These are phyloP conservation scores for Tetragnatha versicolor DNA, from an alignment of 1,140 invertebrate genomes.

Conservation along the genomic window DNA sequence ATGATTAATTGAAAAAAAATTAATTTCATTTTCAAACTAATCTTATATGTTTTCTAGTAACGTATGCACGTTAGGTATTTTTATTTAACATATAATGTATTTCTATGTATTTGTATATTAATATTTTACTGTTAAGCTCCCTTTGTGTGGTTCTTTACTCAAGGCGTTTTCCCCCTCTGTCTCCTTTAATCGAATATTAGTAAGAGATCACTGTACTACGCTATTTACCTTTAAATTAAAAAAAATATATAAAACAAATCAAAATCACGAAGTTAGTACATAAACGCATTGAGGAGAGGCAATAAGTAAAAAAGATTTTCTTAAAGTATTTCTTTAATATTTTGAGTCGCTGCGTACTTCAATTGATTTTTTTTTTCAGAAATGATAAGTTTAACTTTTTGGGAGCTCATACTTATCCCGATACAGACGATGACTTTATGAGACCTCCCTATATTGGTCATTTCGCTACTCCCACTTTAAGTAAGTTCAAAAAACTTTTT, in stretches of 20 bases:
- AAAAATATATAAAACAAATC: background rate
- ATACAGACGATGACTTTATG: conserved; percentile 41
- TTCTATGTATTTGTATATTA: background rate
- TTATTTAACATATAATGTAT: too few species aligned
- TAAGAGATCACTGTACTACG: background rate
- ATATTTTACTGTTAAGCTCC: background rate
- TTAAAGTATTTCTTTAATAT: background rate
- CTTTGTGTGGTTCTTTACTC: too few species aligned
- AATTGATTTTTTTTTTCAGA: conserved; percentile 11
- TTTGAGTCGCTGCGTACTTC: background rate
- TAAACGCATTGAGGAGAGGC: too few species aligned
- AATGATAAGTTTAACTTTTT: conserved; percentile 21
- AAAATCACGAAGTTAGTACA: background rate
- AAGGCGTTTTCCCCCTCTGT: background rate
- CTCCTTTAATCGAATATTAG: background rate
- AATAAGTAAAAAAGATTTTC: background rate
- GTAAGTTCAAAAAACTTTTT: conserved; percentile 19
- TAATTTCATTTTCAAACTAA: too few species aligned
- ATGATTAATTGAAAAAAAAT: too few species aligned
- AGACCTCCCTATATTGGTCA: conserved; percentile 41
- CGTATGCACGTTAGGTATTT: too few species aligned
- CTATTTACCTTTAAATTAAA: background rate
- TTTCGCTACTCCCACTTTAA: conserved; percentile 35
- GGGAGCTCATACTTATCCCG: background rate
- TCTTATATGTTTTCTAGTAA: too few species aligned